Base-by-base conservation (phyloP, 2,113 vertebrate species). In the Solenodon paradoxus region DNA sequence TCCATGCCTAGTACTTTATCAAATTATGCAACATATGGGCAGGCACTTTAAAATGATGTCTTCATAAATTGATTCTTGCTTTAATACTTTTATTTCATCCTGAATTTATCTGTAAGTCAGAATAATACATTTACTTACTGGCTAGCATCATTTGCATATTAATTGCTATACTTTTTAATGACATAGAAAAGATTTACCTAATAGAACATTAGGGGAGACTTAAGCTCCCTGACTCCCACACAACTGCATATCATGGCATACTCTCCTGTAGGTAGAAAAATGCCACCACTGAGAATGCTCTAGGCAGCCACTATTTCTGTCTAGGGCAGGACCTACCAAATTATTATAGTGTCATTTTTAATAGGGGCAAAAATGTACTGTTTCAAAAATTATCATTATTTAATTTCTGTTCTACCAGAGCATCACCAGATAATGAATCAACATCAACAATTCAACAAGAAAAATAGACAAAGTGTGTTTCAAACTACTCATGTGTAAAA, bases 261-360 rank as follows among this genome's bases (percentile, higher is more conserved):
- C 59, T 30, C 4, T 68, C 66, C 87, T 90, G 61, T 22, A 88
- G 66, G 63, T 15, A 69, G 51, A 94, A 90, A 93, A 94, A 88
- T 42, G 26, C 63, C 64, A 26, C 45, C 47, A 72, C 53, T 13
- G 35, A 53, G 49, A 35, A 63, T 53, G 42, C n/a, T 69, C 30
- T 51, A 69, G 63, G 68, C 30, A 71, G 92, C 10, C 51, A 79
- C 74, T 84, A 94, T 13, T 87, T 84, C 80, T 95, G 93, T 88
- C 24, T 64, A 84, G 71, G 64, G 59, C 45, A 74, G 45, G 32
- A 87, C 17, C 47, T 88, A 57, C 66, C 81, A 92, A 96, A 80
- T 85, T 96, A 80, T n/a, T 40, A 87, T 72, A 93, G 84, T 69
- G 66, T 45, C 35, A 51, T 38, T 57, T 92, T 92, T 78, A 85